Percentiles rank a stretch among this genome's conserved stretches.
Evolutionary conservation across 2,113 vertebrate genomes (phyloP).

Genomic region (Datnioides undecimradiatus): DNA sequence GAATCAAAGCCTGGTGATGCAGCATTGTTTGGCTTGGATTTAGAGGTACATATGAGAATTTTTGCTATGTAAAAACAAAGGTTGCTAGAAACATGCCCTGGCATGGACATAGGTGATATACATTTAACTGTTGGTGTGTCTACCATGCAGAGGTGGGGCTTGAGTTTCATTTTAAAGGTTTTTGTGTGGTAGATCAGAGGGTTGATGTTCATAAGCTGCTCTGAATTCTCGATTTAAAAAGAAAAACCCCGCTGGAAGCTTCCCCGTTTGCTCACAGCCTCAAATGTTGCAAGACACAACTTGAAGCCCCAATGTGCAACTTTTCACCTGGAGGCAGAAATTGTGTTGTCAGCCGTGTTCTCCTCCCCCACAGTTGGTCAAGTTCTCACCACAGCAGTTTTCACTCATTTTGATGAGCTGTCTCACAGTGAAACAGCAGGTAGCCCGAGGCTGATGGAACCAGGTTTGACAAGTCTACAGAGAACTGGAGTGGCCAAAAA

Average conservation of each 20-base stretch:
- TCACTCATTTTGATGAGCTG: constrained; percentile 60
- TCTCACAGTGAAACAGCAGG: constrained; percentile 30
- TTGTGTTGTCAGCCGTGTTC: background rate
- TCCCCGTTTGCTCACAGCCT: background rate
- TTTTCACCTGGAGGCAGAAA: constrained; percentile 21
- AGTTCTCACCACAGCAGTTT: constrained; percentile 42
- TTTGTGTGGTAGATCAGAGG: background rate
- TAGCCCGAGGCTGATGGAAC: constrained; percentile 28
- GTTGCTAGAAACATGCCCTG: constrained; percentile 17
- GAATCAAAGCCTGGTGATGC: constrained; percentile 30
- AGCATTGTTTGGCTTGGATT: constrained; percentile 51
- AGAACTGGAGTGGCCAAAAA: too few relatives aligned
- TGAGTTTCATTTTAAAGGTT: constrained; percentile 17
- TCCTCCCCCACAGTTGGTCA: constrained; percentile 34
- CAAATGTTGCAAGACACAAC: constrained; percentile 53
- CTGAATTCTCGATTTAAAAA: background rate
- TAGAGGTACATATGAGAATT: constrained; percentile 20
- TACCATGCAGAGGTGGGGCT: background rate
- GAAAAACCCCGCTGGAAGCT: constrained; percentile 22
- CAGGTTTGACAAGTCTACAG: too few relatives aligned
- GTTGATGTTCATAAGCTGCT: constrained; percentile 22
- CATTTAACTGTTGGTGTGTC: background rate
- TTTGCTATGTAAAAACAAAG: constrained; percentile 37
- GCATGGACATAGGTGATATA: constrained; percentile 2
- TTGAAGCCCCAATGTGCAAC: constrained; percentile 23